Conservation (phyloP, 2,113 vertebrate species). For the Megatriorchis doriae region DNA sequence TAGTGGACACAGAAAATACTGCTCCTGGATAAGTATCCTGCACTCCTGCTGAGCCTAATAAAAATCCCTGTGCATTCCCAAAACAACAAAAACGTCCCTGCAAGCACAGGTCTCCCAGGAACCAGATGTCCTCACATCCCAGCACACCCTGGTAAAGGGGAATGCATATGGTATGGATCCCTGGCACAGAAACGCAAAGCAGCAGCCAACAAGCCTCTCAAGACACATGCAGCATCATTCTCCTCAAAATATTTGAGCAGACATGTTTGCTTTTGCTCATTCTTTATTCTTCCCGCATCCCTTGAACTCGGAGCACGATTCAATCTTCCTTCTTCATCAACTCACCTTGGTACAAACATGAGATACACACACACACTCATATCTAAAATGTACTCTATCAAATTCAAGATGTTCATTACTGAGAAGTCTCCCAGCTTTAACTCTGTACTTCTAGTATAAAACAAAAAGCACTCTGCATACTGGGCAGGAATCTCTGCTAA, state of each 20-base stretch:
- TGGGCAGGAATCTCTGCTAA: neutral
- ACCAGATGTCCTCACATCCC: neutral
- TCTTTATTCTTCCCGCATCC: neutral
- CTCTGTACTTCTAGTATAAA: neutral
- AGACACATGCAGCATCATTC: neutral
- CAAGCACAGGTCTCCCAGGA: neutral
- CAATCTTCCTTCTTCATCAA: neutral
- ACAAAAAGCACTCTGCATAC: neutral
- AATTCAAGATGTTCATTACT: neutral
- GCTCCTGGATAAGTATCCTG: neutral
- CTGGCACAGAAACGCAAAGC: neutral
- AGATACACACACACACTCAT: neutral
- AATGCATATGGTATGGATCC: neutral
- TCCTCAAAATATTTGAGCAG: neutral
- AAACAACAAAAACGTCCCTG: neutral
- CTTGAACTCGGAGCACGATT: neutral
- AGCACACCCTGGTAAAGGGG: neutral
- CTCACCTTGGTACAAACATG: neutral
- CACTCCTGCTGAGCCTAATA: neutral
- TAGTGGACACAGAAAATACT: neutral
- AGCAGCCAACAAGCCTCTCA: neutral
- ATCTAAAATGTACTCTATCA: neutral
- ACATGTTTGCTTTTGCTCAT: neutral
- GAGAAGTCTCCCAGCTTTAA: neutral
- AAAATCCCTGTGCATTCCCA: neutral